phyloP scores from a whole-genome alignment of 1,140 invertebrate species.

The Sitophilus oryzae region DNA sequence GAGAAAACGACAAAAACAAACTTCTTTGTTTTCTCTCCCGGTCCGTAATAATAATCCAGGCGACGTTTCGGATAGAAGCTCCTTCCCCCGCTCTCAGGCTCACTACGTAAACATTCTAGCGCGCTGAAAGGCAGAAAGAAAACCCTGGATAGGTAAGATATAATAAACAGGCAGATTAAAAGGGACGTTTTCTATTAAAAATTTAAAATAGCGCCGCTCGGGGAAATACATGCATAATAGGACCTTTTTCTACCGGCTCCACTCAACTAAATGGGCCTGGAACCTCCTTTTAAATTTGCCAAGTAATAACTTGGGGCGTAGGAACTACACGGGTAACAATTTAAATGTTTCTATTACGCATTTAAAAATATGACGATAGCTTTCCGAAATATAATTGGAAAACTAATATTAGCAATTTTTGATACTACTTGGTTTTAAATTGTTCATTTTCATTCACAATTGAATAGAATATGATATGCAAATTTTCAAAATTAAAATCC shows the following conservation, averaged over 20 bases:
- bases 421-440: too few species aligned
- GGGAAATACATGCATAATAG: constrained; percentile 23
- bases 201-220: constrained; percentile 18
- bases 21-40: too few species aligned
- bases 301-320: constrained; percentile 7
- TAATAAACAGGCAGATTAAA: constrained; percentile 21
- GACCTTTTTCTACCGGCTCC: constrained; percentile 14
- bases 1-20: too few species aligned
- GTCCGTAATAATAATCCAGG: too few species aligned
- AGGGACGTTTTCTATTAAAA: constrained; percentile 22
- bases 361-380: background rate
- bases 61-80: too few species aligned
- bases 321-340: constrained; percentile 17
- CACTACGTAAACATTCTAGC: background rate
- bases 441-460: too few species aligned
- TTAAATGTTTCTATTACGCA: constrained; percentile 8
- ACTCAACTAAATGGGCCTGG: constrained; percentile 10
- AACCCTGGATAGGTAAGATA: constrained; percentile 16
- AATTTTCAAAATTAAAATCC: too few species aligned
- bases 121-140: too few species aligned
- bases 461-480: too few species aligned
- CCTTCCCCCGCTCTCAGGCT: too few species aligned
- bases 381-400: too few species aligned
- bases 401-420: too few species aligned
- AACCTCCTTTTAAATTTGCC: constrained; percentile 13